Evolutionary conservation across 2,888 invertebrate species (phyloP).

Genomic region (Chirona hameri): DNA sequence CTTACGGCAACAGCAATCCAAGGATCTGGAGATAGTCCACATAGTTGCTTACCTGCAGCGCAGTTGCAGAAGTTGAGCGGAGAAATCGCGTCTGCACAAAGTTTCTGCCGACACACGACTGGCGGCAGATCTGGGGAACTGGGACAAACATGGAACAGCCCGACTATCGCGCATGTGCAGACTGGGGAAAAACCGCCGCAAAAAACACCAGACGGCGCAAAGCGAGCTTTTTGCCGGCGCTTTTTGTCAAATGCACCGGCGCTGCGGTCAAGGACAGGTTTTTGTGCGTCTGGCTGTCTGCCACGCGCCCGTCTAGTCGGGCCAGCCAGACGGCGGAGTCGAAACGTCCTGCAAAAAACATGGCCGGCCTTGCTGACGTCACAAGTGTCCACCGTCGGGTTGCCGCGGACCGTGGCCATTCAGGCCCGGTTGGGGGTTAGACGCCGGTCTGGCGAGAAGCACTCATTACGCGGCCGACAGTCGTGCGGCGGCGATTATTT

Average conservation of each 20-base stretch:
- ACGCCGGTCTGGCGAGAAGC: background rate
- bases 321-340: background rate
- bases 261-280: conserved; percentile 4
- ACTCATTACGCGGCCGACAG: background rate
- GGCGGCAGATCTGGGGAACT: background rate
- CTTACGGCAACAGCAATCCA: too few species aligned
- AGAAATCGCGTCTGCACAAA: background rate
- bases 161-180: background rate
- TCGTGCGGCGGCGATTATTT: background rate
- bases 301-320: background rate
- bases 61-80: background rate
- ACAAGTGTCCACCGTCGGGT: background rate
- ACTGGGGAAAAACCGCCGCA: background rate
- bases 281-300: conserved; percentile 10
- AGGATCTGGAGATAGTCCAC: background rate
- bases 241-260: background rate
- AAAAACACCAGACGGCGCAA: conserved; percentile 9
- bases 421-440: too few species aligned
- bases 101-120: background rate
- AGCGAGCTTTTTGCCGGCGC: background rate
- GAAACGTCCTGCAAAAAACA: background rate
- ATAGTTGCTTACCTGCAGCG: conserved; percentile 1
- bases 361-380: background rate
- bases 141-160: background rate
- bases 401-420: too few species aligned